Percentiles rank a stretch among this genome's conserved stretches.
phyloP scores from a whole-genome alignment of 2,113 vertebrate species.

The Menura novaehollandiae region DNA sequence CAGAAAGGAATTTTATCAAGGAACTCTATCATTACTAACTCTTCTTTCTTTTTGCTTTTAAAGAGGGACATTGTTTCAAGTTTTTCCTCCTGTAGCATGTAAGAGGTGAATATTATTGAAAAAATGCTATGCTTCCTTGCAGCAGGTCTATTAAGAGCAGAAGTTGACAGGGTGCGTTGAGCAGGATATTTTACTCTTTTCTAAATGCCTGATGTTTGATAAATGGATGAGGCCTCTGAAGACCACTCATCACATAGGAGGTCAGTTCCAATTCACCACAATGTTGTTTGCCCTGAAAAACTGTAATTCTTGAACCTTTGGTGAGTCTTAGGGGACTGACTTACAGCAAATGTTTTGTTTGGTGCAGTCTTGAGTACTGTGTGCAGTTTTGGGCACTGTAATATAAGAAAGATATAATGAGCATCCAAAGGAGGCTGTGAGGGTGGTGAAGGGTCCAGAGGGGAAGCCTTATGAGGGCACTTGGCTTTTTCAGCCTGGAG shows the following conservation, averaged over 20 bases:
- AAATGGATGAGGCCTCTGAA: background rate
- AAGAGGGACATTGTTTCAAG: background rate
- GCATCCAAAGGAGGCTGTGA: background rate
- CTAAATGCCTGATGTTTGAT: background rate
- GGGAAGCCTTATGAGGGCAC: background rate
- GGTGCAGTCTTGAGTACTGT: background rate
- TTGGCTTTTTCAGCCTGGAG: background rate
- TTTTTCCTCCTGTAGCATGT: background rate
- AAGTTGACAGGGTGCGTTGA: background rate
- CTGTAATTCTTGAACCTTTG: background rate
- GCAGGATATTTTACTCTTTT: background rate
- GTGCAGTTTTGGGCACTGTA: background rate
- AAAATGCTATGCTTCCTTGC: background rate
- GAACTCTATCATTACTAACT: background rate
- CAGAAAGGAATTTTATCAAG: background rate
- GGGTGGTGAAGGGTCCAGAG: background rate
- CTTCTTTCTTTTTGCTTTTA: background rate
- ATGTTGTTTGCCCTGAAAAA: background rate
- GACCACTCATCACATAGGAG: background rate
- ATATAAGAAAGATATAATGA: rapidly evolving
- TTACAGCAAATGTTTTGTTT: background rate
- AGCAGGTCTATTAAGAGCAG: background rate
- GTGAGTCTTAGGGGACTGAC: background rate
- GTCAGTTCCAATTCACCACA: background rate
- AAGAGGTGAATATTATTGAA: background rate